phyloP scores from a whole-genome alignment of 2,113 vertebrate species.

The Misgurnus anguillicaudatus region DNA sequence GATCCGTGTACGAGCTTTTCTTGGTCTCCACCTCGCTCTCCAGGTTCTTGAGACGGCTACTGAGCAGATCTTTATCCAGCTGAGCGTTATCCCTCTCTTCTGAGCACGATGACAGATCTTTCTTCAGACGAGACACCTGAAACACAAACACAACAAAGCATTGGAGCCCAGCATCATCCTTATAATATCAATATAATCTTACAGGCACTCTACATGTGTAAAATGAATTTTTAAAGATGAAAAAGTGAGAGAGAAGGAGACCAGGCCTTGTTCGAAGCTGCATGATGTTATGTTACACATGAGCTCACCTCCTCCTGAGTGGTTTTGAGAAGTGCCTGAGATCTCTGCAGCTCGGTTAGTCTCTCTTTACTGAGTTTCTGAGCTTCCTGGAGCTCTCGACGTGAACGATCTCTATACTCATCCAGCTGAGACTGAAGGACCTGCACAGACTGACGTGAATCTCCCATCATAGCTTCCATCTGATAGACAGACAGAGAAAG shows the following conservation, averaged over 20 bases:
- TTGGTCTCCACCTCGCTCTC: constrained; percentile 83
- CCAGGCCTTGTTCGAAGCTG: no score
- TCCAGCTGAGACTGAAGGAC: constrained; percentile 83
- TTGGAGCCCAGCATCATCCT: not conserved
- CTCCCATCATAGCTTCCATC: constrained; percentile 84
- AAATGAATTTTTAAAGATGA: no score
- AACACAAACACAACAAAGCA: not conserved
- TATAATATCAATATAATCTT: no score
- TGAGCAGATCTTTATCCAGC: constrained; percentile 86
- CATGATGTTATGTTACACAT: no score
- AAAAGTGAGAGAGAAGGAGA: no score
- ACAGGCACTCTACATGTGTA: no score
- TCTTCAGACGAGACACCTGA: constrained; percentile 83
- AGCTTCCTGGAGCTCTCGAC: constrained; percentile 83
- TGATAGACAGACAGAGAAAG: constrained; percentile 39
- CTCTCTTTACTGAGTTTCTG: constrained; percentile 86
- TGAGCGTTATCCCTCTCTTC: constrained; percentile 79
- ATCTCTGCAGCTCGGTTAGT: constrained; percentile 82
- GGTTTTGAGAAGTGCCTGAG: constrained; percentile 74
- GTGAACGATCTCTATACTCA: constrained; percentile 87
- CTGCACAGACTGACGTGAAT: constrained; percentile 81
- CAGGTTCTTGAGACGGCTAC: constrained; percentile 81
- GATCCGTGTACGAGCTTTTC: constrained; percentile 82
- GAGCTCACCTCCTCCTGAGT: constrained; percentile 88
- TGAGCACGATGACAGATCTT: constrained; percentile 81